Percentiles rank a stretch among this genome's conserved stretches.
phyloP scores from a whole-genome alignment of 2,888 invertebrate genomes.

The Encarsia formosa region DNA sequence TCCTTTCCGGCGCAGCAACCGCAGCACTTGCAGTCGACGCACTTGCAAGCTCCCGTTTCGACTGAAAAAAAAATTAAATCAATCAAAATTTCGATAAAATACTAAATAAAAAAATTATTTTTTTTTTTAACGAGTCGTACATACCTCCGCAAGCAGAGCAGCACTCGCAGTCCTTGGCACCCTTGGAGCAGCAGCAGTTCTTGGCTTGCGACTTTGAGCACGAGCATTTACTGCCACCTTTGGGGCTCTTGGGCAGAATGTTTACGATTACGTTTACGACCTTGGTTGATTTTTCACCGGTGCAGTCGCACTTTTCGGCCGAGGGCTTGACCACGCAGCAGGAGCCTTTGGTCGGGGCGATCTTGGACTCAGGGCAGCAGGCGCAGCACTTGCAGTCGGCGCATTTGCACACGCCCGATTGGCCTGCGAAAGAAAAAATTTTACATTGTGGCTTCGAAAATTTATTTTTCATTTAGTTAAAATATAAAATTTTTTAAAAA shows the following conservation, averaged over 20 bases:
- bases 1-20: background rate
- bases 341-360: background rate
- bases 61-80: background rate
- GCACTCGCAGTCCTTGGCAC: background rate
- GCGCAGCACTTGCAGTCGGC: constrained; percentile 13
- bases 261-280: no score
- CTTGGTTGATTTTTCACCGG: no score
- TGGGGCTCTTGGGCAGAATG: background rate
- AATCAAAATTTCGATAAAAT: background rate
- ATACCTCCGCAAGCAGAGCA: no score
- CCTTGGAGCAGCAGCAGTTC: background rate
- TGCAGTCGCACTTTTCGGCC: background rate
- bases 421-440: background rate
- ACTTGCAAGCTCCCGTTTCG: constrained; percentile 2
- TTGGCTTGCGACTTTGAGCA: background rate
- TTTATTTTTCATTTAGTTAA: background rate
- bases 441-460: no score
- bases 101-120: no score
- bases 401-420: constrained; percentile 1
- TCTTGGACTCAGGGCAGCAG: background rate
- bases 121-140: no score
- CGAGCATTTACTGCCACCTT: background rate
- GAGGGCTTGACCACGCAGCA: background rate
- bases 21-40: constrained; percentile 8
- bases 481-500: no score